Evolutionary conservation across 2,113 vertebrate genomes (phyloP).

Genomic region (Cavia aperea): DNA sequence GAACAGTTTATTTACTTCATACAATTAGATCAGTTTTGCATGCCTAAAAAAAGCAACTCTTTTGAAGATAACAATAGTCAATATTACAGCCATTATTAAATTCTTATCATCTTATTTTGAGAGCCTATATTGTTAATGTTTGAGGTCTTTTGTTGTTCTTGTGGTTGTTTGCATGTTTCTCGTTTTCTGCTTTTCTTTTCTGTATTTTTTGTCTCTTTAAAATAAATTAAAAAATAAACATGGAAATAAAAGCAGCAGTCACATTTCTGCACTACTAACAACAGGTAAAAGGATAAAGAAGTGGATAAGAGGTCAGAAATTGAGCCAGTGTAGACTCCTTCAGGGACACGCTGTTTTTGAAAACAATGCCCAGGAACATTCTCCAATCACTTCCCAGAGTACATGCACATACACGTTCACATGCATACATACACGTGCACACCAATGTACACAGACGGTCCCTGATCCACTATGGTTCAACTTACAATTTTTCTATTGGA

Average conservation of each 20-base stretch:
- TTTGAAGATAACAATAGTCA: too few species aligned
- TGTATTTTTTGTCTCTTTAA: too few species aligned
- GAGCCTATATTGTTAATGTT: too few species aligned
- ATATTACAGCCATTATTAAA: too few species aligned
- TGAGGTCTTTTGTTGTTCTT: too few species aligned
- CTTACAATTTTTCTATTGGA: neutral
- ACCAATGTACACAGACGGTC: neutral
- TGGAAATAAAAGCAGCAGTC: conserved; percentile 1
- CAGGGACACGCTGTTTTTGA: neutral
- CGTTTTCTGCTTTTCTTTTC: too few species aligned
- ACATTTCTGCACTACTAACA: neutral
- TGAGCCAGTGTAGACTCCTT: neutral
- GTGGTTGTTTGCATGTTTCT: too few species aligned
- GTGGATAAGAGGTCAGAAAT: neutral
- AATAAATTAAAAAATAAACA: neutral
- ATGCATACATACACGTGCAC: neutral
- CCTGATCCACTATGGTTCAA: neutral
- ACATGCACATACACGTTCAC: neutral
- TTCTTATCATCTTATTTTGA: too few species aligned
- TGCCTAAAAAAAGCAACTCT: too few species aligned
- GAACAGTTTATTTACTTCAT: too few species aligned
- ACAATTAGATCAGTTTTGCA: too few species aligned
- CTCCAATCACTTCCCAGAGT: neutral
- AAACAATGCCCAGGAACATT: neutral
- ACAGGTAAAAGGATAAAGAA: neutral